Conservation (phyloP, 2,797 vertebrate species). For the Dromococcyx pavoninus region DNA sequence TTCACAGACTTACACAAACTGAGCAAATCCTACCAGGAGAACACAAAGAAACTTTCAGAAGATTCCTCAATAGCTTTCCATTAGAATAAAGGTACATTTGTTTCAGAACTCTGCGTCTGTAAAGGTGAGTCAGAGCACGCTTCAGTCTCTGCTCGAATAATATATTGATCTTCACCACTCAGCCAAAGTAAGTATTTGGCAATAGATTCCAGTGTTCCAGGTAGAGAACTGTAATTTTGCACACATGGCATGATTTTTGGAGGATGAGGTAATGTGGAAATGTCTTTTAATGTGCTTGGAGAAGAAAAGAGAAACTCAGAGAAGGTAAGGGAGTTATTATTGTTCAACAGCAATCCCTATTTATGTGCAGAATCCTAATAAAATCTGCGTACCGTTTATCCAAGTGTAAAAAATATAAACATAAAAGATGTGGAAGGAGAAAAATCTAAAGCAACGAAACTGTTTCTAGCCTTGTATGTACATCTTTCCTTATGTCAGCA, state of each 20-base stretch:
- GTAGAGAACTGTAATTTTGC: neutral
- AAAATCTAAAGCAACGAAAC: neutral
- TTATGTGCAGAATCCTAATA: neutral
- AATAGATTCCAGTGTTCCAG: conserved; percentile 14
- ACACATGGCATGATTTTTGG: neutral
- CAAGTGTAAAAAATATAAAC: neutral
- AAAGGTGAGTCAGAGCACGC: neutral
- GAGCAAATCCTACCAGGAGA: neutral
- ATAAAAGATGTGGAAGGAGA: neutral
- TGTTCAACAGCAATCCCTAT: neutral
- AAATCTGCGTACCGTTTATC: neutral
- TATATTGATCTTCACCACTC: conserved; percentile 14
- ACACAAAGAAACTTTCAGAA: neutral
- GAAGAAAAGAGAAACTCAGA: neutral
- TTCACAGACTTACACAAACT: neutral
- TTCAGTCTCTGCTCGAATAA: conserved; percentile 19
- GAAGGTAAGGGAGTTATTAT: neutral
- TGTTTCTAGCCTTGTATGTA: neutral
- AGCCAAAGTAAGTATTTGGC: conserved; percentile 7
- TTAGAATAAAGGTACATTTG: neutral
- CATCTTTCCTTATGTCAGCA: neutral
- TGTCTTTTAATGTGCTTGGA: conserved; percentile 8
- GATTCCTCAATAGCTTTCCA: conserved; percentile 20
- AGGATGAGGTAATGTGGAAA: neutral
- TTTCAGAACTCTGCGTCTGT: conserved; percentile 29